Evolutionary conservation across 2,113 vertebrate genomes (phyloP), one percentile per base, ranked within the genome.

Genomic region (Hirundichthys speculiger): DNA sequence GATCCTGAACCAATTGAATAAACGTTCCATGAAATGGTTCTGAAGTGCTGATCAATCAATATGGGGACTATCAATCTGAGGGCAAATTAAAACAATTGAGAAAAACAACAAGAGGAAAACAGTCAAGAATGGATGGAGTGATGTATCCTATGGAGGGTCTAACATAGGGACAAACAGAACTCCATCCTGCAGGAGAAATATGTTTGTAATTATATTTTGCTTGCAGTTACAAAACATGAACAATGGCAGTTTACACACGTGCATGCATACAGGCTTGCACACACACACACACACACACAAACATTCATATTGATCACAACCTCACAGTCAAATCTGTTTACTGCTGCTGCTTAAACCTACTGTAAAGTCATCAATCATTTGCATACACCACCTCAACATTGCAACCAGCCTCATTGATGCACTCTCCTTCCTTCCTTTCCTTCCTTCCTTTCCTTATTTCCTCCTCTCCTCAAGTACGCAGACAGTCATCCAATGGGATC

Each of bases 281-380:
- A 58, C n/a, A 19, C 19, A 18, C 10, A 19, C 15, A n/a, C 79
- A 76, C 80, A 72, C 82, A 83, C 77, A 69, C 80, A 85, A 84
- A 85, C 84, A 73, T 73, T 61, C 43, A 73, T 78, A 96, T 95
- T 92, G 85, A 95, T 96, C 91, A 18, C 54, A 64, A 83, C 59
- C 78, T 42, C 91, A 90, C 90, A 92, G 90, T 91, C 90, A 80
- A 89, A 94, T 94, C 93, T 94, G 93, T 93, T 95, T 93, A 93
- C 90, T 64, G 92, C 82, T 69, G 88, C 91, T 92, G 92, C 92
- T 92, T 93, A 85, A 88, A 92, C 87, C 86, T 87, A 87, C 89
- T 52, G 84, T 88, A 19, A 68, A 74, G 88, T 91, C 86, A 92
- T 92, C 92, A 90, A 92, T 94, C 91, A 90, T 93, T 88, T 93